These are phyloP conservation scores for Pterocles burchelli DNA, from an alignment of 2,113 vertebrate genomes.

Conservation along the genomic window DNA sequence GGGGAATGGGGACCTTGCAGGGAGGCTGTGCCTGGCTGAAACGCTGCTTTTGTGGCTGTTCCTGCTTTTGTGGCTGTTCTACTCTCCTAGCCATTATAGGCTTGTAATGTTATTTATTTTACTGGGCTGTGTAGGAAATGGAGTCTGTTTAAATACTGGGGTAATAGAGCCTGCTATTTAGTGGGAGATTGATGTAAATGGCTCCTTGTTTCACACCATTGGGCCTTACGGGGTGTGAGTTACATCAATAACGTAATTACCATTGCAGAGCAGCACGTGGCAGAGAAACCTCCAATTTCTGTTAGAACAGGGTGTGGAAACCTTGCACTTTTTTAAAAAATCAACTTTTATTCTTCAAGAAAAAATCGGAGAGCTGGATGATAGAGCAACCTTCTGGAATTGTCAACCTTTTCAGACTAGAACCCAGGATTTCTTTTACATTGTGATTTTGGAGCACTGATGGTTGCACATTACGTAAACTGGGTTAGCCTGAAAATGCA, in stretches of 20 bases:
- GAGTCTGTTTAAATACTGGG: slow-evolving; percentile 47
- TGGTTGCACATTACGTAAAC: not conserved
- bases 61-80: not conserved
- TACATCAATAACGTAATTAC: slow-evolving; percentile 35
- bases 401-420: not conserved
- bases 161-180: slow-evolving; percentile 49
- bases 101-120: not conserved
- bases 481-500: not conserved
- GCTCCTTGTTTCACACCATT: slow-evolving; percentile 47
- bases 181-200: slow-evolving; percentile 48
- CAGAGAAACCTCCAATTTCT: not conserved
- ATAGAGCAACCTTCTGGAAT: not conserved
- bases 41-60: not conserved
- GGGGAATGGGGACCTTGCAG: not conserved
- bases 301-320: not conserved
- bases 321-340: not conserved
- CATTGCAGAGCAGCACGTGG: not conserved
- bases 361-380: not conserved
- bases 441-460: not conserved
- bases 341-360: not conserved
- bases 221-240: slow-evolving; percentile 26
- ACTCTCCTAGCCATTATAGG: not conserved
- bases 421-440: not conserved
- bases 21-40: not conserved
- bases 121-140: not conserved